phyloP scores from a whole-genome alignment of 1,140 invertebrate species.

The Tenebrio molitor region DNA sequence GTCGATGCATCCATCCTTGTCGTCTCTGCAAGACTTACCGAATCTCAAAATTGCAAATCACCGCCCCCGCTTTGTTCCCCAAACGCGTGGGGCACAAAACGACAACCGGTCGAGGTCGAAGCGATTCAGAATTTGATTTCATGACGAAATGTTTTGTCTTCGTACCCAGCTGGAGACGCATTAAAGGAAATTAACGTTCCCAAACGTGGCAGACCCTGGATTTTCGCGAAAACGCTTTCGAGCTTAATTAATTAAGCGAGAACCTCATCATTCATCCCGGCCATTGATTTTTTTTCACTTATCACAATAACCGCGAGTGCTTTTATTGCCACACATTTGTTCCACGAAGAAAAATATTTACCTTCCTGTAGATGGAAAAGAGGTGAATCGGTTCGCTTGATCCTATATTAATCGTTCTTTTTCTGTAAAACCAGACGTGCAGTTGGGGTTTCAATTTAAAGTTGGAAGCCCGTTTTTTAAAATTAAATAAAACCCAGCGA shows the following conservation, averaged over 20 bases:
- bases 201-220: conserved; percentile 25
- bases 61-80: conserved; percentile 12
- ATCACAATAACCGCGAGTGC: neutral
- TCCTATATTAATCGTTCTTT: neutral
- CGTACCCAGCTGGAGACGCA: conserved; percentile 16
- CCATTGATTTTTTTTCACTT: conserved; percentile 11
- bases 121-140: conserved; percentile 23
- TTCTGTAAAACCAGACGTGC: neutral
- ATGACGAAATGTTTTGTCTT: conserved; percentile 37
- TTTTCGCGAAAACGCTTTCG: conserved; percentile 18
- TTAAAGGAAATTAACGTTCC: conserved; percentile 19
- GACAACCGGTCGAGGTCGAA: conserved; percentile 19
- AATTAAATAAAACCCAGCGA: neutral
- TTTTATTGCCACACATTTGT: neutral
- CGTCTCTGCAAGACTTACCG: neutral
- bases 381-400: neutral
- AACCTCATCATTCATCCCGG: conserved; percentile 11
- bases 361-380: neutral
- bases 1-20: conserved; percentile 17
- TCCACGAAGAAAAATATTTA: neutral
- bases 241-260: conserved; percentile 25
- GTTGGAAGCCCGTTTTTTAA: neutral
- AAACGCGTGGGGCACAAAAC: conserved; percentile 16
- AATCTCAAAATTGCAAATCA: conserved; percentile 9
- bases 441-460: too few species aligned